These are phyloP conservation scores for Steinernema carpocapsae DNA, from an alignment of 2,888 invertebrate genomes.

Conservation along the genomic window DNA sequence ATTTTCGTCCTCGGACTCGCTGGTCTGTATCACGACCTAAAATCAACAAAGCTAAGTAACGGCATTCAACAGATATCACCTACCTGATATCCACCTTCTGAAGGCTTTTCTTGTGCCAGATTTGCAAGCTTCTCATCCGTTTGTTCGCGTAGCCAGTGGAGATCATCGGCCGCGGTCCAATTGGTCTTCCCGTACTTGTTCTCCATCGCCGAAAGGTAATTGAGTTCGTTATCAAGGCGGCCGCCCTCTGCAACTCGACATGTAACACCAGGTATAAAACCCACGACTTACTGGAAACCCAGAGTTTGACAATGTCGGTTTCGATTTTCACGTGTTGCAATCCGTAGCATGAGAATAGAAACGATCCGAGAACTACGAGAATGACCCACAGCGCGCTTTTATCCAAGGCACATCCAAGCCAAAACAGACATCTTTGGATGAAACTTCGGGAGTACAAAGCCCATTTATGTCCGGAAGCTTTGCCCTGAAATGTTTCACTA, in stretches of 20 bases:
- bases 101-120: conserved; percentile 55
- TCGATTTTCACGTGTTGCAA: conserved; percentile 91
- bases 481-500: conserved; percentile 30
- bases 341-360: conserved; percentile 85
- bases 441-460: conserved; percentile 63
- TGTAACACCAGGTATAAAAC: background rate
- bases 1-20: conserved; percentile 52
- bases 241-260: conserved; percentile 79
- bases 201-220: conserved; percentile 73
- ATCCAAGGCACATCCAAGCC: conserved; percentile 53
- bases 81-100: conserved; percentile 46
- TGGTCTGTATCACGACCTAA: conserved; percentile 67
- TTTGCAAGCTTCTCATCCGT: conserved; percentile 54
- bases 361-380: conserved; percentile 77
- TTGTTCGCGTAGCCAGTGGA: conserved; percentile 59
- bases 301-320: conserved; percentile 90
- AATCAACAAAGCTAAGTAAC: background rate
- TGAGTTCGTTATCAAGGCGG: conserved; percentile 83
- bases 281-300: conserved; percentile 83
- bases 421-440: conserved; percentile 46
- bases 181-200: conserved; percentile 40
- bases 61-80: background rate
- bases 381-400: conserved; percentile 69
- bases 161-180: conserved; percentile 49
- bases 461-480: conserved; percentile 54